phyloP scores from a whole-genome alignment of 2,888 invertebrate species.

The Coremacera marginata region DNA sequence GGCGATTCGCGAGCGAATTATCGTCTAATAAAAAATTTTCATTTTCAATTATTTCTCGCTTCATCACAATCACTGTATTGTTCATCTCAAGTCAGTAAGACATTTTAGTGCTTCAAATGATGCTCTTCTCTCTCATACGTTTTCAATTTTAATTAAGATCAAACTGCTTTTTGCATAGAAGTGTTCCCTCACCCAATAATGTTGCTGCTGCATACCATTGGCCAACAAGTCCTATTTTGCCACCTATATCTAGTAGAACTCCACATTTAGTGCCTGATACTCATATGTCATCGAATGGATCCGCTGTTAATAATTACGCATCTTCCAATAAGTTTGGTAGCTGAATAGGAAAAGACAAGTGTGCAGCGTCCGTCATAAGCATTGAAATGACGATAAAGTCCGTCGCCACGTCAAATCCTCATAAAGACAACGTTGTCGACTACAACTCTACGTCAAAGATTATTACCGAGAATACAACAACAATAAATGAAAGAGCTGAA shows the following conservation, averaged over 20 bases:
- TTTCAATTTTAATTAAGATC: constrained; percentile 56
- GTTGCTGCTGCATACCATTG: constrained; percentile 79
- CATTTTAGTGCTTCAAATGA: neutral
- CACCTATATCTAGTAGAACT: constrained; percentile 78
- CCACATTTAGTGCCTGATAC: constrained; percentile 81
- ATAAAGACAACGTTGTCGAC: constrained; percentile 31
- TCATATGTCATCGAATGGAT: constrained; percentile 69
- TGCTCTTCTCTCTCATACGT: neutral
- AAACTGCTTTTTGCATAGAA: constrained; percentile 69
- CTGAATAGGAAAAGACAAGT: constrained; percentile 69
- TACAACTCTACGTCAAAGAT: constrained; percentile 16
- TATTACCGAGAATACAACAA: constrained; percentile 27
- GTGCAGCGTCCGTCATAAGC: constrained; percentile 62
- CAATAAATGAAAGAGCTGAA: constrained; percentile 31
- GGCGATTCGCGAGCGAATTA: neutral
- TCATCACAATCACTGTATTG: constrained; percentile 20
- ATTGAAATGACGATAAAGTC: constrained; percentile 58
- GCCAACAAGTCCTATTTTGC: constrained; percentile 84
- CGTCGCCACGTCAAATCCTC: constrained; percentile 5
- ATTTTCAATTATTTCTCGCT: neutral
- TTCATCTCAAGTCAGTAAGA: neutral
- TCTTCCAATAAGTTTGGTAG: constrained; percentile 69
- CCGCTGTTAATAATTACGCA: constrained; percentile 69
- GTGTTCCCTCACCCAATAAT: constrained; percentile 72
- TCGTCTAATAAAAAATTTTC: neutral